These are phyloP conservation scores for Trichoplusia ni DNA, from an alignment of 1,140 invertebrate genomes.

Conservation along the genomic window DNA sequence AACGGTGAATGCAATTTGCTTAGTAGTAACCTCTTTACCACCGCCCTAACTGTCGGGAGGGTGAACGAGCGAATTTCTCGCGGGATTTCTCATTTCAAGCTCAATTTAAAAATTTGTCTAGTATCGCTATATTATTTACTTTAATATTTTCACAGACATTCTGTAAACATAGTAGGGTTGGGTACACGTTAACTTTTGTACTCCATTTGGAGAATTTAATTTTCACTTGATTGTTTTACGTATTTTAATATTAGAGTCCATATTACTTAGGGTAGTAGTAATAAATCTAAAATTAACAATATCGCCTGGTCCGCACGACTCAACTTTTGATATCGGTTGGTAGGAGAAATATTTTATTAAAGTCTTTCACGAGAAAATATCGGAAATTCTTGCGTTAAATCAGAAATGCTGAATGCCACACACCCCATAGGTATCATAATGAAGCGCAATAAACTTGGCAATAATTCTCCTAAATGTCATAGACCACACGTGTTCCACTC, in stretches of 20 bases:
- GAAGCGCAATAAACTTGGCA: constrained; percentile 51
- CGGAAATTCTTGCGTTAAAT: constrained; percentile 17
- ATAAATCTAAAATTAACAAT: constrained; percentile 10
- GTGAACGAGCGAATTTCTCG: constrained; percentile 54
- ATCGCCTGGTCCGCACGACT: constrained; percentile 6
- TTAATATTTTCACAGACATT: constrained; percentile 22
- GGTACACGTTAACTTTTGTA: constrained; percentile 3
- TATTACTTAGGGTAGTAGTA: background rate
- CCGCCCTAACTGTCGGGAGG: constrained; percentile 48
- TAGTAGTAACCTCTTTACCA: constrained; percentile 72
- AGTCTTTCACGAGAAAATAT: constrained; percentile 18
- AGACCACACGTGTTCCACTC: constrained; percentile 60
- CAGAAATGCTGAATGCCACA: constrained; percentile 12
- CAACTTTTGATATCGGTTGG: background rate
- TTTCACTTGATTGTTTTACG: background rate
- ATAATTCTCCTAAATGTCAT: constrained; percentile 59
- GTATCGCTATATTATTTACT: constrained; percentile 35
- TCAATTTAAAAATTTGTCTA: constrained; percentile 68
- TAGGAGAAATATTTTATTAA: constrained; percentile 18
- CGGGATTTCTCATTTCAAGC: constrained; percentile 69
- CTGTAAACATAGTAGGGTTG: constrained; percentile 9
- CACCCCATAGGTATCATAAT: constrained; percentile 48
- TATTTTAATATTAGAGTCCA: background rate
- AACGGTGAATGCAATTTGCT: constrained; percentile 68
- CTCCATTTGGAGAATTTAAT: background rate